Base-by-base conservation (phyloP, 2,888 invertebrate species). In the Colostygia pectinataria region DNA sequence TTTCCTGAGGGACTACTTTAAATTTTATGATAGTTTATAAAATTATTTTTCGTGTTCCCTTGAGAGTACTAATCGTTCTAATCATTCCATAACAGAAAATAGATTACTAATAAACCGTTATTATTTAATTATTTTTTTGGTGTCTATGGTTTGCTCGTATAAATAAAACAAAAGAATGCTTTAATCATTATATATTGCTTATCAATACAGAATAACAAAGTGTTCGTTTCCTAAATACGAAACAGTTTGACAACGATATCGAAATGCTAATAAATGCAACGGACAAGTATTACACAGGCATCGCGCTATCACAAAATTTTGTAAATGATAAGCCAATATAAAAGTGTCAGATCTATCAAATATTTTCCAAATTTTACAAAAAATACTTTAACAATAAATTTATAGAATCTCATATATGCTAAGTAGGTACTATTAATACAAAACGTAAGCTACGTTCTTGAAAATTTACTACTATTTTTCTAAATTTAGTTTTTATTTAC, bases 241-340 rank as follows among this genome's bases (percentile, higher is more conserved):
- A 77, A 78, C 72, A 80, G 74, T 72, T 80, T 80, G 80, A 83
- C 66, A 76, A 77, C 76, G 75, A 68, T 75, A 73, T 78, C 72
- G 74, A 90, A 89, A 90, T 89, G 88, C 90, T 89, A 85, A 77
- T 90, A 90, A 90, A 90, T 90, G 90, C 90, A 89, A 85, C 74
- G 74, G 77, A 83, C 74, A 71, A 71, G 66, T 70, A 71, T 70
- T 74, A 79, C 66, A 72, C 74, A 83, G 81, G 80, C 74, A 81
- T 83, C 79, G 87, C 87, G 86, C 89, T 88, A 84, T 87, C 88
- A 88, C 88, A 83, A 77, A 65, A 62, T 62, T 50, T 65, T 64
- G 66, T 65, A 65, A 57, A 72, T 68, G 81, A 86, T 81, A 85
- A 87, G 84, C 80, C 86, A 86, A 88, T 85, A 83, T 79, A 77